phyloP scores from a whole-genome alignment of 2,888 invertebrate species.

The Drosophila paramelanica region DNA sequence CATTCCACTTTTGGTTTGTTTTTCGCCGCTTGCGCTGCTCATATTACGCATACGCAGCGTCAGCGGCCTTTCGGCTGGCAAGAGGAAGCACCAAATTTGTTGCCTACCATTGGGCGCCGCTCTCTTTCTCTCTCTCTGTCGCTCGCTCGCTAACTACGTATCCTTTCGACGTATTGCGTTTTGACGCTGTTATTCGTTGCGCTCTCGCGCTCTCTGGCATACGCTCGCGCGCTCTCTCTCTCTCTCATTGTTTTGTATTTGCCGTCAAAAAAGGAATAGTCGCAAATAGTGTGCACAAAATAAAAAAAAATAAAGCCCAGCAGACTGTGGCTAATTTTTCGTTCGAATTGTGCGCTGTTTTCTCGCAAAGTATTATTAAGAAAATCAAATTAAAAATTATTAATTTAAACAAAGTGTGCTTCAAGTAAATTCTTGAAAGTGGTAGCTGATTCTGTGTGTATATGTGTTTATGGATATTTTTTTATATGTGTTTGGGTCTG shows the following conservation, averaged over 20 bases:
- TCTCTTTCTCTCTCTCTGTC: neutral
- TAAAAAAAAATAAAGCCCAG: conserved; percentile 37
- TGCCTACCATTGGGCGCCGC: conserved; percentile 63
- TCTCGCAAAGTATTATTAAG: conserved; percentile 13
- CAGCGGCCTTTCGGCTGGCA: conserved; percentile 7
- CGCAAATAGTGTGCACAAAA: conserved; percentile 5
- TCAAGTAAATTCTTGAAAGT: neutral
- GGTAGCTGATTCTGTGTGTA: neutral
- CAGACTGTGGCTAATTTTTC: conserved; percentile 60
- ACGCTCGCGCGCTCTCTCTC: conserved; percentile 9
- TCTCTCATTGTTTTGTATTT: conserved; percentile 42
- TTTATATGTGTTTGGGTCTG: conserved; percentile 5
- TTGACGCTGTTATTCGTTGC: conserved; percentile 31
- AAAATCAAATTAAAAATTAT: conserved; percentile 1
- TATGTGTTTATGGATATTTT: neutral
- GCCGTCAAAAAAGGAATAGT: neutral
- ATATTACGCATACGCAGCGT: conserved; percentile 75
- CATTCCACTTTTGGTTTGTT: conserved; percentile 57
- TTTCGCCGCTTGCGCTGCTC: conserved; percentile 45
- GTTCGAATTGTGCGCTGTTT: conserved; percentile 1
- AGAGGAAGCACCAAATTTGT: conserved; percentile 49
- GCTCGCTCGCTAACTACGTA: conserved; percentile 3
- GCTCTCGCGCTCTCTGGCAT: conserved; percentile 6
- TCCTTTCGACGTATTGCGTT: conserved; percentile 51
- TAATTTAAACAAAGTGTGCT: conserved; percentile 7